These are phyloP conservation scores for Patella depressa DNA, from an alignment of 2,888 invertebrate species.

Conservation along the genomic window DNA sequence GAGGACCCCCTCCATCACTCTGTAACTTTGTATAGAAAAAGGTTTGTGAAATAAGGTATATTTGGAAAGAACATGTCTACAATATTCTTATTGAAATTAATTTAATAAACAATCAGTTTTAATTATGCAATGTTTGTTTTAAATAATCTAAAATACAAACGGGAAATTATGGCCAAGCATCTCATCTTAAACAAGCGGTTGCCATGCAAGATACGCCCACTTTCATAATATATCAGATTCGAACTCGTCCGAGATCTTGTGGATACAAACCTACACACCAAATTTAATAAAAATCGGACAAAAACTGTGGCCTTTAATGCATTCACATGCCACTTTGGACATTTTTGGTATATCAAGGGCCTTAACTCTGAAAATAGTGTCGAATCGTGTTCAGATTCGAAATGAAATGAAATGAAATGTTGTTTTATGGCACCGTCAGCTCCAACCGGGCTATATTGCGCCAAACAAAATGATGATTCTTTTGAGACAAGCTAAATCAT, in stretches of 20 bases:
- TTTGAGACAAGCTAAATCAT: too few species aligned
- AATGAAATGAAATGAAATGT: too few species aligned
- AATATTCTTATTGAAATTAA: too few species aligned
- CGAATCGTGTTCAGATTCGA: too few species aligned
- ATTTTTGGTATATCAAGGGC: too few species aligned
- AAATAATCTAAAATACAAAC: not conserved
- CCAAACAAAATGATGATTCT: too few species aligned
- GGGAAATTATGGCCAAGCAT: not conserved
- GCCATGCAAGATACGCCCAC: slow-evolving; percentile 3
- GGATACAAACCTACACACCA: not conserved
- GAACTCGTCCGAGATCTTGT: slow-evolving; percentile 6
- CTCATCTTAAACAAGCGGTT: slow-evolving; percentile 6
- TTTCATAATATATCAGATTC: slow-evolving; percentile 1
- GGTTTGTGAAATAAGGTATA: not conserved
- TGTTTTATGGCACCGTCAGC: too few species aligned
- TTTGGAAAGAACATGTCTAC: not conserved
- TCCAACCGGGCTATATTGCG: too few species aligned
- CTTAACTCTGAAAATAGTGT: too few species aligned
- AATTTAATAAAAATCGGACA: slow-evolving; percentile 1
- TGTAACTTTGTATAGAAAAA: not conserved
- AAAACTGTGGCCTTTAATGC: slow-evolving; percentile 6
- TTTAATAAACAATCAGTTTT: not conserved
- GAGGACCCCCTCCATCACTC: not conserved
- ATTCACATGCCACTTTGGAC: not conserved
- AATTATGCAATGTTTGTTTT: not conserved